A percentile compares a stretch with the other conserved stretches of the same genome.
These are phyloP conservation scores for Pyrocephalus nanus DNA, from an alignment of 2,797 vertebrate species.

Conservation along the genomic window DNA sequence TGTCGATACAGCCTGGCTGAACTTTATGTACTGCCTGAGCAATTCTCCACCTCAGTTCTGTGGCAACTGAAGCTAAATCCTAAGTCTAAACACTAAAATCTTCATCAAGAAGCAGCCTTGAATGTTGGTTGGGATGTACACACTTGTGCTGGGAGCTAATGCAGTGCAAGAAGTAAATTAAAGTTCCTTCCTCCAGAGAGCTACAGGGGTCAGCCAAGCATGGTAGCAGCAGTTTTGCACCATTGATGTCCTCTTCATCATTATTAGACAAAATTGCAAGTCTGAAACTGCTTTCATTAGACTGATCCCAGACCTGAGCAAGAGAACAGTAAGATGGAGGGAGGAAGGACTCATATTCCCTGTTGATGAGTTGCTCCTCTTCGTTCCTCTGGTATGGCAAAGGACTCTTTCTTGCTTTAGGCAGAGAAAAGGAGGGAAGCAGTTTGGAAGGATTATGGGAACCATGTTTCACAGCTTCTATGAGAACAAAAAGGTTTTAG, in stretches of 20 bases:
- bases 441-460: not conserved
- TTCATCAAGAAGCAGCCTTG: constrained; percentile 7
- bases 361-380: not conserved
- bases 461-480: not conserved
- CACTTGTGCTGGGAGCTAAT: constrained; percentile 23
- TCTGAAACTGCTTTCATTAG: not conserved
- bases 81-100: constrained; percentile 58
- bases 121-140: not conserved
- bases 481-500: not conserved
- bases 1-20: constrained; percentile 5
- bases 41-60: constrained; percentile 9
- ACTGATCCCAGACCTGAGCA: not conserved
- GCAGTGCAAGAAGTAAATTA: constrained; percentile 2
- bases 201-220: not conserved
- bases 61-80: constrained; percentile 32
- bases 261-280: constrained; percentile 5
- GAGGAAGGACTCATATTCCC: not conserved
- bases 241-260: constrained; percentile 6
- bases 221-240: not conserved
- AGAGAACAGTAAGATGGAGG: not conserved
- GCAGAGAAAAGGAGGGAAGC: not conserved
- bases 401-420: not conserved
- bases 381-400: not conserved
- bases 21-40: not conserved
- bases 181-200: constrained; percentile 5